Conservation (phyloP, 2,888 invertebrate species). For the Uropetala carovei region DNA sequence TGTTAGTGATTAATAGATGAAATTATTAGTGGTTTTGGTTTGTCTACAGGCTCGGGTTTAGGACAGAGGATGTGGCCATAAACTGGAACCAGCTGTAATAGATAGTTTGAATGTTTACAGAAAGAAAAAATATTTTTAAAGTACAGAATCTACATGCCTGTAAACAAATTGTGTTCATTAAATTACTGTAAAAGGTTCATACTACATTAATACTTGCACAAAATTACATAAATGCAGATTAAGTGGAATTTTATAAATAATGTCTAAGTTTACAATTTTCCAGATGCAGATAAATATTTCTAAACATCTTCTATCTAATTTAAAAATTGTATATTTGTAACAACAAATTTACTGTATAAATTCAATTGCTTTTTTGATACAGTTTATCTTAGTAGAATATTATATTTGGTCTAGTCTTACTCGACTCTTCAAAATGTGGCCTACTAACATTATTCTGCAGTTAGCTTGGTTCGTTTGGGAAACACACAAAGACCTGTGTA, state of each 20-base stretch:
- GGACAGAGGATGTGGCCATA: constrained; percentile 25
- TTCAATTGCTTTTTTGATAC: not conserved
- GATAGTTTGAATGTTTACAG: not conserved
- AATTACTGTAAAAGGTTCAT: no score
- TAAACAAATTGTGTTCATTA: no score
- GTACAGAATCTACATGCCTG: not conserved
- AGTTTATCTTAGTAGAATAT: not conserved
- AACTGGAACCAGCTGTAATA: constrained; percentile 39
- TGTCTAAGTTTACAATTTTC: not conserved
- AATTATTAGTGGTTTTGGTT: not conserved
- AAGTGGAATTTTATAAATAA: not conserved
- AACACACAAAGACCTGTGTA: not conserved
- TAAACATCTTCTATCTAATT: not conserved
- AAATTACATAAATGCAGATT: not conserved
- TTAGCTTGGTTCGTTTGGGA: not conserved
- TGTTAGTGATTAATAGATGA: no score
- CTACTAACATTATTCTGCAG: not conserved
- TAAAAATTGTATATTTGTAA: not conserved
- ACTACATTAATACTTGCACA: not conserved
- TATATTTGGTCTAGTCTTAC: not conserved
- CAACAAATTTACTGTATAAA: no score
- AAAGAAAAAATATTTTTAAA: not conserved
- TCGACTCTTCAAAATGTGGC: not conserved
- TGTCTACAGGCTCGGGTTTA: not conserved
- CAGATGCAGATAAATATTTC: not conserved